phyloP scores from a whole-genome alignment of 2,797 vertebrate species.

The Macrochelys suwanniensis region DNA sequence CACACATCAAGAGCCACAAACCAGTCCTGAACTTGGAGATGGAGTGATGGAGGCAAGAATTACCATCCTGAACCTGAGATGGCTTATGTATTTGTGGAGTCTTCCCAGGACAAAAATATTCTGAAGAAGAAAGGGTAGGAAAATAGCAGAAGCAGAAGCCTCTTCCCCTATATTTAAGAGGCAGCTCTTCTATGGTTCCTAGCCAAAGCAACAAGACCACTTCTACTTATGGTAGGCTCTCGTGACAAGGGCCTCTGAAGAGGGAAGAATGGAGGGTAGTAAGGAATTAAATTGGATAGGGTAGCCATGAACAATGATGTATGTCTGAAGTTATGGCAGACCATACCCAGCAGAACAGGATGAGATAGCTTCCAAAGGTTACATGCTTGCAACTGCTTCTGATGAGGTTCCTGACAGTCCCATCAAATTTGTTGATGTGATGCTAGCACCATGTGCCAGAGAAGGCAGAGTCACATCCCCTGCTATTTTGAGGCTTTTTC shows the following conservation, averaged over 20 bases:
- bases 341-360: neutral
- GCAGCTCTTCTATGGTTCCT: neutral
- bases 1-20: too few relatives aligned
- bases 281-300: neutral
- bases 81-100: too few relatives aligned
- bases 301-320: neutral
- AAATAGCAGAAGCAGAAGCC: neutral
- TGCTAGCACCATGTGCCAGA: too few relatives aligned
- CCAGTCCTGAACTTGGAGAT: too few relatives aligned
- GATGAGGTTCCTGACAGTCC: neutral
- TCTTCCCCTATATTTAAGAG: neutral
- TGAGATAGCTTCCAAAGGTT: neutral
- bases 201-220: neutral
- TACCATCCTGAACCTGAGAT: too few relatives aligned
- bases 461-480: too few relatives aligned
- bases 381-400: neutral
- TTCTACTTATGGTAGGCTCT: too few relatives aligned
- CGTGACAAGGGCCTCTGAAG: neutral
- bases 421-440: neutral
- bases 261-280: neutral
- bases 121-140: too few relatives aligned
- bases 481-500: neutral
- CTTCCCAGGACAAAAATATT: too few relatives aligned
- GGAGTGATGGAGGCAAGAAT: too few relatives aligned
- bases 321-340: neutral